phyloP scores from a whole-genome alignment of 2,797 vertebrate species.

The Acipenser oxyrinchus region DNA sequence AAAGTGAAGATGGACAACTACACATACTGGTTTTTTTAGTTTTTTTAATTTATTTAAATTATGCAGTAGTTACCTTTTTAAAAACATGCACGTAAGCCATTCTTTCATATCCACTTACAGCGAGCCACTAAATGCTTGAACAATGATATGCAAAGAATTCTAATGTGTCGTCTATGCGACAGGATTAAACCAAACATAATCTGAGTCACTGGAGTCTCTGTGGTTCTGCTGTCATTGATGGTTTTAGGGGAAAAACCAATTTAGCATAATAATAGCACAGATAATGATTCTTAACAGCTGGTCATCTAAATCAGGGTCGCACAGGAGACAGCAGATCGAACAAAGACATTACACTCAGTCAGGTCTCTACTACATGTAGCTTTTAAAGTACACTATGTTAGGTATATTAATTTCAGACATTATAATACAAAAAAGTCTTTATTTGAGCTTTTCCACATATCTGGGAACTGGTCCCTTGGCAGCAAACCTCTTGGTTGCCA shows the following conservation, averaged over 20 bases:
- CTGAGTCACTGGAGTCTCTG: constrained; percentile 2
- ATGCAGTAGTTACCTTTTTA: too few species aligned
- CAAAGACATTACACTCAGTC: too few species aligned
- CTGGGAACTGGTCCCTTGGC: too few species aligned
- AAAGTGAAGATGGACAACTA: too few species aligned
- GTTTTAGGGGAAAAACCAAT: neutral
- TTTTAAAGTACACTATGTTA: neutral
- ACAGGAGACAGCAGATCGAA: neutral
- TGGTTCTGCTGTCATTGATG: neutral
- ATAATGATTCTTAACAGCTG: neutral
- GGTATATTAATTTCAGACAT: too few species aligned
- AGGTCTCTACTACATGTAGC: neutral
- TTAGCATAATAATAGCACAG: neutral
- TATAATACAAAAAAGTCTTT: too few species aligned
- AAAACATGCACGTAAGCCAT: too few species aligned
- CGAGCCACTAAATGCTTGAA: neutral
- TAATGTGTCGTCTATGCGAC: neutral
- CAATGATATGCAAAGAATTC: neutral
- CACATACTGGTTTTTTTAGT: too few species aligned
- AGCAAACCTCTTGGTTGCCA: too few species aligned
- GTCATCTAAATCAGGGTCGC: neutral
- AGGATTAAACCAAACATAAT: constrained; percentile 3
- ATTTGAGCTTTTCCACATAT: too few species aligned
- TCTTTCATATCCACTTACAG: neutral
- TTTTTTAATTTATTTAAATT: too few species aligned